Evolutionary conservation across 1,140 invertebrate species (phyloP), one percentile per base, ranked within the genome.

Genomic region (Cardiocondyla obscurior): DNA sequence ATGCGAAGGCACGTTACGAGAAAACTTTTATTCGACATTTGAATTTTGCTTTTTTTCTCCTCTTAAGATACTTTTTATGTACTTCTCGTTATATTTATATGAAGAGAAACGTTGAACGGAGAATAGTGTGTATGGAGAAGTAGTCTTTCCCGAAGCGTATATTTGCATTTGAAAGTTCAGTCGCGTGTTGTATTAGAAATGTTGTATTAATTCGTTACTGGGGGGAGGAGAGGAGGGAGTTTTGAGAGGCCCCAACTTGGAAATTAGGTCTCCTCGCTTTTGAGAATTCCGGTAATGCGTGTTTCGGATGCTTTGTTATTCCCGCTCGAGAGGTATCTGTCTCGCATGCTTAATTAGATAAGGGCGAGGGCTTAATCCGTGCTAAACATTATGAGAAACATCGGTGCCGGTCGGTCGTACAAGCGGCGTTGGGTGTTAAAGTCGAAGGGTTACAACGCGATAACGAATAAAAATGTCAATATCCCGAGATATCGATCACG

Each of bases 401-500:
- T 49, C 62, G n/a, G 4, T 60, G 28, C 10, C 10, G 6, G 28
- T 33, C 30, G 25, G 28, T 33, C 14, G 39, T n/a, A 30, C 39
- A 67, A 28, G 64, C 42, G 3, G 42, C 22, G 62, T 28, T 42
- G 19, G 64, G 25, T 67, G 64, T 67, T 67, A 44, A 65, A 65
- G 25, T 42, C 62, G 42, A 46, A 67, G 42, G 14, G 19, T 44
- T 28, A 44, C 42, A 25, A 8, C 19, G 33, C 69, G 69, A 72
- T 57, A 76, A 62, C 39, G 39, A 49, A 44, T 33, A 51, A 46
- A 76, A 62, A 76, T 46, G 55, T 76, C 55, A 62, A 62, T 62
- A 62, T 76, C 42, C 12, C 42, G 14, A 46, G 57, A 62, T 76
- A 62, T 76, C 72, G 72, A 76, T 76, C 72, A 58, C 57, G 28